Conservation (phyloP, 2,797 vertebrate genomes). For the Hylomyscus alleni region DNA sequence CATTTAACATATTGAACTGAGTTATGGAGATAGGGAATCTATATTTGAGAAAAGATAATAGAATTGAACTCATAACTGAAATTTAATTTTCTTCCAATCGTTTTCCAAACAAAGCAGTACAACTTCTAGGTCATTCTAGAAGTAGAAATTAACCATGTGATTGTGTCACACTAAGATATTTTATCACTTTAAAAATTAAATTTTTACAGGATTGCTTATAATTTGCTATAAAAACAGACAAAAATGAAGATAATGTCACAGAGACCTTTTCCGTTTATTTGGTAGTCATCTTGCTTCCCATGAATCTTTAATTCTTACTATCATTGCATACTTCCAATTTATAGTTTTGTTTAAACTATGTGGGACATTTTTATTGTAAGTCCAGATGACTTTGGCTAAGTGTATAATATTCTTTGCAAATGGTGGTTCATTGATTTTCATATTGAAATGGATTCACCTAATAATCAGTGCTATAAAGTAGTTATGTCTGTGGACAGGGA, state of each 20-base stretch:
- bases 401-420: conserved; percentile 11
- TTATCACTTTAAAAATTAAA: conserved; percentile 31
- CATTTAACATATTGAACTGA: conserved; percentile 54
- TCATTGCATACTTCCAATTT: neutral
- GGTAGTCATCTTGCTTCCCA: neutral
- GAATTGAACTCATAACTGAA: conserved; percentile 41
- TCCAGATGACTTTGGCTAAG: conserved; percentile 28
- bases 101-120: conserved; percentile 39
- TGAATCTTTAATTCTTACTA: neutral
- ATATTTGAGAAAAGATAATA: conserved; percentile 10
- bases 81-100: conserved; percentile 59
- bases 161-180: neutral
- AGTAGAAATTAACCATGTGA: neutral
- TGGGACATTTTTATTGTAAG: conserved; percentile 3
- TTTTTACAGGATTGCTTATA: neutral
- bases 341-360: neutral
- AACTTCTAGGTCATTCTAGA: conserved; percentile 40
- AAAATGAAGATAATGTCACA: neutral
- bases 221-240: neutral
- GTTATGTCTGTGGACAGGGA: neutral
- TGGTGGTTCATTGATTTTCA: conserved; percentile 15
- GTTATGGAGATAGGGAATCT: neutral
- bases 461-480: conserved; percentile 6
- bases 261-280: neutral
- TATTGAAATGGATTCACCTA: neutral